A percentile compares a stretch with the other conserved stretches of the same genome.
These are phyloP conservation scores for Drosophila anceps DNA, from an alignment of 2,888 invertebrate species.

Conservation along the genomic window DNA sequence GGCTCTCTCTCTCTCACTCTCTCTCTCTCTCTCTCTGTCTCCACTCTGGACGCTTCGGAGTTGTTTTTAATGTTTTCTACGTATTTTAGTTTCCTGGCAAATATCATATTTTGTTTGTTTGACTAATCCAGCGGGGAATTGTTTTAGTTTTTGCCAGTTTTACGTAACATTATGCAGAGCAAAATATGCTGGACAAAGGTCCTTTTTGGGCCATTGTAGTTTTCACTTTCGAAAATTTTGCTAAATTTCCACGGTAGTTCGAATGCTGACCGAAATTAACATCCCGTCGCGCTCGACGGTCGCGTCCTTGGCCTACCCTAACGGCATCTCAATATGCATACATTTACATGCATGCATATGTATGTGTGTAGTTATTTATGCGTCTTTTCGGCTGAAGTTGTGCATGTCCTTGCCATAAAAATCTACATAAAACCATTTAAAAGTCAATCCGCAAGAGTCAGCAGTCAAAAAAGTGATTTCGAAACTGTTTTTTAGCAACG, in stretches of 20 bases:
- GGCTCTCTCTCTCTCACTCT: too few relatives aligned
- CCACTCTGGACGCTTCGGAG: background rate
- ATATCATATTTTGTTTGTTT: constrained; percentile 19
- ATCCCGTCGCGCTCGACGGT: constrained; percentile 56
- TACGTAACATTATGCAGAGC: constrained; percentile 79
- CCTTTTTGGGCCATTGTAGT: constrained; percentile 58
- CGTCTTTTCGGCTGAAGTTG: constrained; percentile 56
- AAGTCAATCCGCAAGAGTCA: constrained; percentile 82
- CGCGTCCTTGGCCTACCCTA: constrained; percentile 71
- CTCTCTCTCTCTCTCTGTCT: background rate
- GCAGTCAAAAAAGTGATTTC: constrained; percentile 11
- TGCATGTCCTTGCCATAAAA: constrained; percentile 70
- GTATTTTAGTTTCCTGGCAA: constrained; percentile 58
- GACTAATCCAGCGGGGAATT: constrained; percentile 54
- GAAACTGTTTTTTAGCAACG: constrained; percentile 61
- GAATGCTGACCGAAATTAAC: constrained; percentile 59
- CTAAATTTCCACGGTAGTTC: constrained; percentile 72
- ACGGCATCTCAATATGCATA: constrained; percentile 1
- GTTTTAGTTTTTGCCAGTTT: constrained; percentile 54
- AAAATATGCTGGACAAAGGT: constrained; percentile 41
- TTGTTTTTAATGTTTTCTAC: constrained; percentile 64
- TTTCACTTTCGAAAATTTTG: constrained; percentile 69
- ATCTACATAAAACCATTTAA: constrained; percentile 80
- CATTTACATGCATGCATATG: constrained; percentile 7
- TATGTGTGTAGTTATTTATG: constrained; percentile 1